These are phyloP conservation scores for Nothobranchius furzeri DNA, from an alignment of 2,113 vertebrate genomes.

Conservation along the genomic window DNA sequence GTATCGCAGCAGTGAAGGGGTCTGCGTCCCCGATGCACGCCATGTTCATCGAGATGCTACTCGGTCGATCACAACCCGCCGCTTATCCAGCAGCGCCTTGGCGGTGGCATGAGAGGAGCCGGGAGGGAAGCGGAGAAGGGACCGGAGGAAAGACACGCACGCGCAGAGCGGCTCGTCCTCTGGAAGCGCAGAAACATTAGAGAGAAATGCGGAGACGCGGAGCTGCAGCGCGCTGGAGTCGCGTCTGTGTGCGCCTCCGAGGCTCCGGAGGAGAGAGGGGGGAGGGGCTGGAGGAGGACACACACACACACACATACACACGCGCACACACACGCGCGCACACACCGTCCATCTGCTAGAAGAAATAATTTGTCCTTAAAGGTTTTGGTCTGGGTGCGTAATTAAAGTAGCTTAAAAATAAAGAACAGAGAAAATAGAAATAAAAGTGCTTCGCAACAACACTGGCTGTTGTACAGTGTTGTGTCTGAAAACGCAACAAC, in stretches of 20 bases:
- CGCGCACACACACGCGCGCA: not conserved
- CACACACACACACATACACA: not conserved
- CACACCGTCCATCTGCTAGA: not conserved
- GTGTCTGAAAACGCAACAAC: too few species aligned
- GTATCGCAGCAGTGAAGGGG: conserved; percentile 89
- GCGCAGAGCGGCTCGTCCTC: not conserved
- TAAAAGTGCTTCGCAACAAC: too few species aligned
- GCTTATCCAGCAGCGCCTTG: conserved; percentile 30
- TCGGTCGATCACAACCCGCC: conserved; percentile 49
- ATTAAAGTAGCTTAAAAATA: not conserved
- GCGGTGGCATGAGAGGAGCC: conserved; percentile 51
- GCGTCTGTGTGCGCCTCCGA: conserved; percentile 43
- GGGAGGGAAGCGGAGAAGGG: not conserved
- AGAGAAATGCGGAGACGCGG: conserved; percentile 11
- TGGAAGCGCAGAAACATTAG: conserved; percentile 7
- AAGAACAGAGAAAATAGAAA: too few species aligned
- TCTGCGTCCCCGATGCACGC: conserved; percentile 89
- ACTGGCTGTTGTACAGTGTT: too few species aligned
- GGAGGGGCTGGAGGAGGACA: conserved; percentile 27
- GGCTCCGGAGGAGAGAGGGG: conserved; percentile 31
- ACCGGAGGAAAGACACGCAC: not conserved
- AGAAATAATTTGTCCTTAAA: not conserved
- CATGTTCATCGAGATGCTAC: conserved; percentile 79
- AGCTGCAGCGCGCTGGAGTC: conserved; percentile 29
- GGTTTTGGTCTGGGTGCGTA: not conserved